These are phyloP conservation scores for Pipistrellus nathusii DNA, from an alignment of 2,797 vertebrate species.

Conservation along the genomic window DNA sequence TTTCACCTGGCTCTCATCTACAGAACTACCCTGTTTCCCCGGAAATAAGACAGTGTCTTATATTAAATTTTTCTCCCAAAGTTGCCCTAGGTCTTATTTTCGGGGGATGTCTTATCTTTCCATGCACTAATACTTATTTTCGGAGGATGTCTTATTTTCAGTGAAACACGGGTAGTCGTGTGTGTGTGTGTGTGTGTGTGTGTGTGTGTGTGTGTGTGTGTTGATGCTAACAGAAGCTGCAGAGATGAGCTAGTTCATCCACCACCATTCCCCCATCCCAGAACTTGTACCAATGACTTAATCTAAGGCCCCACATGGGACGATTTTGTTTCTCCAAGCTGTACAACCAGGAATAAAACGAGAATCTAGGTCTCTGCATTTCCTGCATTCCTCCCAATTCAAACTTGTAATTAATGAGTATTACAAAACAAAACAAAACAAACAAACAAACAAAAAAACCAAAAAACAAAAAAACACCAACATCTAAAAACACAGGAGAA, in stretches of 20 bases:
- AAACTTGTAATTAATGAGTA: background rate
- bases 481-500: background rate
- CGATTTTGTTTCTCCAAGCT: background rate
- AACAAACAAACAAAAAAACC: too few relatives aligned
- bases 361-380: background rate
- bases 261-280: background rate
- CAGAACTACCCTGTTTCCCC: background rate
- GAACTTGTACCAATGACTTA: background rate
- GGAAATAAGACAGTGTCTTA: too few relatives aligned
- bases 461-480: too few relatives aligned
- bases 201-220: background rate
- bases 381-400: background rate
- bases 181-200: too few relatives aligned
- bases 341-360: conserved; percentile 12
- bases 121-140: too few relatives aligned
- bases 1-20: conserved; percentile 6
- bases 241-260: background rate
- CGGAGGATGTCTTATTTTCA: too few relatives aligned
- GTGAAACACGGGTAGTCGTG: too few relatives aligned
- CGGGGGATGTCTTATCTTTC: too few relatives aligned
- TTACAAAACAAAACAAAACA: background rate
- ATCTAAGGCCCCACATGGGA: background rate
- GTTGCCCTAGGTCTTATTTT: too few relatives aligned
- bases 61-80: too few relatives aligned
- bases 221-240: background rate